Percentiles rank a stretch among this genome's conserved stretches.
Conservation (phyloP, 2,113 vertebrate species). For the Accipiter virgatus region DNA sequence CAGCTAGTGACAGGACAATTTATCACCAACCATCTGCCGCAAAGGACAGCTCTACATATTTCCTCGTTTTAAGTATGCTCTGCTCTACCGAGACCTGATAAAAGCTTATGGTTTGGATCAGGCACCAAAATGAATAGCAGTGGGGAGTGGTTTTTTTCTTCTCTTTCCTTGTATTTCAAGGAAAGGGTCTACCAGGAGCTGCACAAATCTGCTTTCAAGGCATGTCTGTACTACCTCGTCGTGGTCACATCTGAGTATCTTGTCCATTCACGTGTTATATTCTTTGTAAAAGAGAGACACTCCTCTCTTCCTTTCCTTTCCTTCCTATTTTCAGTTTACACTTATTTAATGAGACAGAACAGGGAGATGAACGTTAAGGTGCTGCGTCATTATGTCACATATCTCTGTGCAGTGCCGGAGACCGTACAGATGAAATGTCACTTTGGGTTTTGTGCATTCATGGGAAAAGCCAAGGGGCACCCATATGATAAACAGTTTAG, state of each 20-base stretch:
- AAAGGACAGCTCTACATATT: neutral
- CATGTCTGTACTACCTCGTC: neutral
- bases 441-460: neutral
- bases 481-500: neutral
- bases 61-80: neutral
- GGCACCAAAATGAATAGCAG: neutral
- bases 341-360: neutral
- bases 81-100: neutral
- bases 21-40: neutral
- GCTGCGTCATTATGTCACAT: fast-evolving
- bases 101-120: neutral
- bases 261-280: neutral
- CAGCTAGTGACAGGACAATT: neutral
- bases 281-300: neutral
- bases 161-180: neutral
- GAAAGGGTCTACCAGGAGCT: neutral
- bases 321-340: neutral
- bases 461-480: neutral
- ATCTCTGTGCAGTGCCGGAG: neutral
- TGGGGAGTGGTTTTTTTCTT: neutral
- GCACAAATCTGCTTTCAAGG: neutral
- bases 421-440: neutral
- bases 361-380: neutral
- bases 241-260: neutral
- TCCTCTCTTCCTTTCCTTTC: neutral